These are phyloP conservation scores for Rallus limicola DNA, from an alignment of 2,113 vertebrate species.

Conservation along the genomic window DNA sequence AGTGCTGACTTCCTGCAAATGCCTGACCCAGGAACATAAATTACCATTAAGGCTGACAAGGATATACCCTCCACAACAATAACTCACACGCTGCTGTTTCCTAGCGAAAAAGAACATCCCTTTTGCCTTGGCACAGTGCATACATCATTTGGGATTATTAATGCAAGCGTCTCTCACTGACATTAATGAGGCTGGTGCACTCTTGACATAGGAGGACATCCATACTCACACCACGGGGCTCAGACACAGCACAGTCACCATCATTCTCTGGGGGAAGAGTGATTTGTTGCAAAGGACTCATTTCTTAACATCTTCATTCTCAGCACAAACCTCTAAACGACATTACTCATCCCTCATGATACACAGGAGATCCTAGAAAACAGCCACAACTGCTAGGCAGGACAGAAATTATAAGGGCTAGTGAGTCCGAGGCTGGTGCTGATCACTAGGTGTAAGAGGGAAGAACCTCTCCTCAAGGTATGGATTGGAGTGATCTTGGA, in stretches of 20 bases:
- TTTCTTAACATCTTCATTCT: slow-evolving; percentile 1
- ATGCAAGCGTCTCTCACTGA: neutral
- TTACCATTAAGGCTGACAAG: slow-evolving; percentile 41
- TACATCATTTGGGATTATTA: neutral
- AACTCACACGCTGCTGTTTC: neutral
- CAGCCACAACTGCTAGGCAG: neutral
- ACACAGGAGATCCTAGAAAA: neutral
- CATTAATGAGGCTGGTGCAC: neutral
- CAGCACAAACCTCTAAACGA: neutral
- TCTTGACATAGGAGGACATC: neutral
- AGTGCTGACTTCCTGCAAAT: slow-evolving; percentile 41
- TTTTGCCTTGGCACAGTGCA: slow-evolving; percentile 9
- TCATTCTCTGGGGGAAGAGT: neutral
- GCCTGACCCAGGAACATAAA: slow-evolving; percentile 40
- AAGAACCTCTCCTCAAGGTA: neutral
- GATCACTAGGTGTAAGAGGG: neutral
- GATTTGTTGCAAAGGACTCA: neutral
- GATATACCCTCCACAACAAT: slow-evolving; percentile 35
- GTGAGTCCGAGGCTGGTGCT: neutral
- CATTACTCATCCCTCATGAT: neutral
- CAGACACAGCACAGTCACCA: neutral
- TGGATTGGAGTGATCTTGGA: neutral
- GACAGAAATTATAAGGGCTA: neutral
- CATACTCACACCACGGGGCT: neutral
- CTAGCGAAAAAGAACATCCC: slow-evolving; percentile 18